Evolutionary conservation across 2,113 vertebrate genomes (phyloP), one percentile per base, ranked within the genome.

Genomic region (Chloroceryle aenea): DNA sequence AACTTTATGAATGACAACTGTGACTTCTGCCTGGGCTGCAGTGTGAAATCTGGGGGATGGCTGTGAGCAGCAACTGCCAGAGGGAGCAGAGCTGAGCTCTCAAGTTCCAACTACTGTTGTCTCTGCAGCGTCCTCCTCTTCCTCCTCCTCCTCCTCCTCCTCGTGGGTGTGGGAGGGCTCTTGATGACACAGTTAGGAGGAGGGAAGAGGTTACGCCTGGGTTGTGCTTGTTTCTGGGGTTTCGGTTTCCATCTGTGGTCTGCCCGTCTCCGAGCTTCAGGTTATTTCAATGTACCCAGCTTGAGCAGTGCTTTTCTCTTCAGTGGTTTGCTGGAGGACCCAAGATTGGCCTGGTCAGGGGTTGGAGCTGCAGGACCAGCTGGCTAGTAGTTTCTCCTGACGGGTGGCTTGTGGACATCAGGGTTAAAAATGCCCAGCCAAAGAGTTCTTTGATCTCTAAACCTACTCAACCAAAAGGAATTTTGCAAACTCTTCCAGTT

Each of bases 41-140:
- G 72, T 69, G 87, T 80, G 85, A 95, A 92, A 63, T 90, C 64
- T 84, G 79, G 68, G 61, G 89, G 89, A 56, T 71, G 92, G 40
- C 69, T 94, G 81, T 25, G 81, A 92, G 91, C 92, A 94, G 87
- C 86, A 92, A 32, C 78, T 95, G 91, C 82, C 80, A 56, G 78
- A 93, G 89, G 59, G 61, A 95, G 61, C 86, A 75, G 84, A 64
- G 64, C 82, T 43, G 55, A 86, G 79, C 38, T 56, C 91, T 68
- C 2, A 1, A 40, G 69, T 87, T 93, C 68, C 0, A 5, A 53
- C 18, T 90, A 45, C 30, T 53, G 56, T 42, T 64, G 69, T 72
- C 78, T 13, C 43, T 68, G 55, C 1, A 2, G 63, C 38, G 80
- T 84, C 45, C 21, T 93, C 21, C 22, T 69, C 36, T 91, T 50